Evolutionary conservation across 2,888 invertebrate genomes (phyloP).

Genomic region (Cerastis leucographa): DNA sequence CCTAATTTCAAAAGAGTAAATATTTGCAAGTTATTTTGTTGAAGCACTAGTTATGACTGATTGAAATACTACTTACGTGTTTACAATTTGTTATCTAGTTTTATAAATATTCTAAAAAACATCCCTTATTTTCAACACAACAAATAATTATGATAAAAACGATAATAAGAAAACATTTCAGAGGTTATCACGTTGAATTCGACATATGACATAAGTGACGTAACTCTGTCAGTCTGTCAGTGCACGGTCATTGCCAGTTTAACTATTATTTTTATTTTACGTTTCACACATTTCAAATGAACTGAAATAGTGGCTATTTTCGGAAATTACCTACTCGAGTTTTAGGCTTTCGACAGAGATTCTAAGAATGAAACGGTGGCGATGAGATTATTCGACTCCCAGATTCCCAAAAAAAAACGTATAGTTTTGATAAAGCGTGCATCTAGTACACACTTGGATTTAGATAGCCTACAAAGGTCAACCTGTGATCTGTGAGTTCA

Average conservation of each 20-base stretch:
- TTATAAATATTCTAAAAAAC: slow-evolving; percentile 52
- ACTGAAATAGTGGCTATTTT: background rate
- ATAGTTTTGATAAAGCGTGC: background rate
- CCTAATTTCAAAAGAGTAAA: slow-evolving; percentile 38
- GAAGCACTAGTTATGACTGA: slow-evolving; percentile 11
- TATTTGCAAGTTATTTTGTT: slow-evolving; percentile 20
- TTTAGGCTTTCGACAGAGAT: background rate
- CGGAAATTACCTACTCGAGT: too few species aligned
- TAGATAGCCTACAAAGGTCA: background rate
- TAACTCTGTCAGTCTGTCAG: slow-evolving; percentile 42
- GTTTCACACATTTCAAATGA: background rate
- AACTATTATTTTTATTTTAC: background rate
- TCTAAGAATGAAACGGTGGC: background rate
- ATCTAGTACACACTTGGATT: background rate
- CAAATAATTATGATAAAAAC: slow-evolving; percentile 60
- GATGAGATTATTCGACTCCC: background rate
- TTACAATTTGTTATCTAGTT: slow-evolving; percentile 30
- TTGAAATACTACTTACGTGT: slow-evolving; percentile 57
- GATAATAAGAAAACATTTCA: slow-evolving; percentile 73
- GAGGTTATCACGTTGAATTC: slow-evolving; percentile 75
- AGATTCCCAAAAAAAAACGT: background rate
- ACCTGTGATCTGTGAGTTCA: background rate
- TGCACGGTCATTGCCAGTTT: slow-evolving; percentile 37
- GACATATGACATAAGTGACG: slow-evolving; percentile 61
- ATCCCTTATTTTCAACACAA: slow-evolving; percentile 50